These are phyloP conservation scores for Heliconius charithonia DNA, from an alignment of 2,888 invertebrate genomes.

Conservation along the genomic window DNA sequence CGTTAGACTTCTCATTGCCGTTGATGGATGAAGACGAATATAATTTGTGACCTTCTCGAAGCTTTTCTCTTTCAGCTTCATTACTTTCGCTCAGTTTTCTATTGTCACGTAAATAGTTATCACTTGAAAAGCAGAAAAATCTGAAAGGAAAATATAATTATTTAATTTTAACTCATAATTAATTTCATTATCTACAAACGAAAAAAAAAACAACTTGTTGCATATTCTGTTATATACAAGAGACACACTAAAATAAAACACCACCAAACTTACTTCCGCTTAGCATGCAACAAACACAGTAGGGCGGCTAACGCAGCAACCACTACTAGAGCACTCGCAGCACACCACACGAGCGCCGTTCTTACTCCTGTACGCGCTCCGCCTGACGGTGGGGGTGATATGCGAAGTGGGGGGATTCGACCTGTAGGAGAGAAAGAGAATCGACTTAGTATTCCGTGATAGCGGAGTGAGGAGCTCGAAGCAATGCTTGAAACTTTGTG, in stretches of 20 bases:
- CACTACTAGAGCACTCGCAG: slow-evolving; percentile 71
- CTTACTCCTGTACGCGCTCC: slow-evolving; percentile 63
- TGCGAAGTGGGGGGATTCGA: slow-evolving; percentile 73
- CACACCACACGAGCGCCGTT: slow-evolving; percentile 71
- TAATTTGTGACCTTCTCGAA: slow-evolving; percentile 78
- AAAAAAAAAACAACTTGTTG: neutral
- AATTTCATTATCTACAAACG: neutral
- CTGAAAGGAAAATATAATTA: slow-evolving; percentile 57
- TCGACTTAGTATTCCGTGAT: neutral
- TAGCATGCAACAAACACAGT: slow-evolving; percentile 71
- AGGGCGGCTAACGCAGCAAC: slow-evolving; percentile 71
- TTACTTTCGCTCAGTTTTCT: slow-evolving; percentile 80
- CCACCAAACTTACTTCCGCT: slow-evolving; percentile 63
- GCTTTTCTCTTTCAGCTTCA: slow-evolving; percentile 78
- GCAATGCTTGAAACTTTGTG: no score
- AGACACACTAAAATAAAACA: neutral
- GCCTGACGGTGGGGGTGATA: slow-evolving; percentile 68
- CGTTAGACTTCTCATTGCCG: slow-evolving; percentile 81
- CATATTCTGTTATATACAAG: neutral
- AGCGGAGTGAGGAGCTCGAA: no score
- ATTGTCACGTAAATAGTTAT: slow-evolving; percentile 77
- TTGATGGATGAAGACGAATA: slow-evolving; percentile 82
- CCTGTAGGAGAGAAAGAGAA: slow-evolving; percentile 54
- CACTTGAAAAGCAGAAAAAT: slow-evolving; percentile 75
- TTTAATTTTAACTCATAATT: neutral